A percentile compares a stretch with the other conserved stretches of the same genome.
phyloP scores from a whole-genome alignment of 2,113 vertebrate species.

The Craseonycteris thonglongyai region DNA sequence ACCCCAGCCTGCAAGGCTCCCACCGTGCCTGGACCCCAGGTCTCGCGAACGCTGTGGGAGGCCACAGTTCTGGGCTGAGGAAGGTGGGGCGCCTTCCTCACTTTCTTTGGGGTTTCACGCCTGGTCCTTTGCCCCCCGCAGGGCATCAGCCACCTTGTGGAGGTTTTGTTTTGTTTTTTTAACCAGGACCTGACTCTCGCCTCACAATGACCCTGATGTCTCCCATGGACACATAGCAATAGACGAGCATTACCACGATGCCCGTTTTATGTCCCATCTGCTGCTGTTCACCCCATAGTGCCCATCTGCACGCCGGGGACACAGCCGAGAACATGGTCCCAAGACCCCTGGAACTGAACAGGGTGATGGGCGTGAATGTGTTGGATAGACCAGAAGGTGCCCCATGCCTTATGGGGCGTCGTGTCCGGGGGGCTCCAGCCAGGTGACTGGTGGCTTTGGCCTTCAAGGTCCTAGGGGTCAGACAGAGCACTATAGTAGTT shows the following conservation, averaged over 20 bases:
- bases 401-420: neutral
- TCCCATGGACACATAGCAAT: neutral
- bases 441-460: neutral
- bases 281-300: neutral
- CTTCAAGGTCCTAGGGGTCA: neutral
- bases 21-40: neutral
- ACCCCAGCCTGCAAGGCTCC: neutral
- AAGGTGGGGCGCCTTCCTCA: neutral
- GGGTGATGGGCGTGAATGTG: neutral
- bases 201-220: neutral
- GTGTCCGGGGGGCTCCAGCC: neutral
- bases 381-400: neutral
- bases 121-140: neutral
- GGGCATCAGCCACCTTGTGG: neutral
- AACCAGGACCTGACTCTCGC: neutral
- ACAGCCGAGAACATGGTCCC: neutral
- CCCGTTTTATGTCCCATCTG: neutral
- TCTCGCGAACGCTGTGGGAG: neutral
- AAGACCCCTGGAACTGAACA: no score
- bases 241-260: neutral
- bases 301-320: neutral
- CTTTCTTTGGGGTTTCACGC: neutral
- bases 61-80: neutral
- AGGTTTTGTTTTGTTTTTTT: neutral
- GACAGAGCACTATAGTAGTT: neutral